These are phyloP conservation scores for Neomorphus geoffroyi DNA, from an alignment of 2,797 vertebrate genomes.

Conservation along the genomic window DNA sequence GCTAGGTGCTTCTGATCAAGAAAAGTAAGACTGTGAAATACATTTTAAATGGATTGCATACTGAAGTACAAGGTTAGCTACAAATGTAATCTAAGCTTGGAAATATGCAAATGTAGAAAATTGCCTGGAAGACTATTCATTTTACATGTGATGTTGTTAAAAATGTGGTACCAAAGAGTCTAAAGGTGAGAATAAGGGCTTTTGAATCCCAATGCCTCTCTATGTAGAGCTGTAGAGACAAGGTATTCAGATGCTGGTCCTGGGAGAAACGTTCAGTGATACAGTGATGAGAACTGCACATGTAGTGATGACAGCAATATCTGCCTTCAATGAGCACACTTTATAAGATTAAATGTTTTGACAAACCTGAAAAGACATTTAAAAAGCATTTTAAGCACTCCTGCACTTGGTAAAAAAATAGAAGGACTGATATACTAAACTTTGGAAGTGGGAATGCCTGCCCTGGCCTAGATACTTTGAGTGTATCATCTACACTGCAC, in stretches of 20 bases:
- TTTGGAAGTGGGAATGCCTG: neutral
- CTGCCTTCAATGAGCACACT: neutral
- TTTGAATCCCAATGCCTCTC: neutral
- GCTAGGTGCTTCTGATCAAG: slow-evolving; percentile 35
- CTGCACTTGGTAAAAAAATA: neutral
- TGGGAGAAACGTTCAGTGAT: neutral
- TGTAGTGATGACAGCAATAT: neutral
- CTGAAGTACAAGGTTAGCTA: neutral
- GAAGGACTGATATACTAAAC: neutral
- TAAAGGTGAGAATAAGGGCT: neutral
- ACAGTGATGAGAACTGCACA: neutral
- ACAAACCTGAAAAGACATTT: neutral
- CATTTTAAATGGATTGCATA: neutral
- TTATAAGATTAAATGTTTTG: neutral
- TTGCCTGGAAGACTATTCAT: neutral
- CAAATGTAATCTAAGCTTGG: neutral
- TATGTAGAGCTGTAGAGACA: neutral
- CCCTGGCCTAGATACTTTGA: neutral
- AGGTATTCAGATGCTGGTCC: neutral
- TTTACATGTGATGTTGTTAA: neutral
- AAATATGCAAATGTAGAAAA: neutral
- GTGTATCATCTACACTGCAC: neutral
- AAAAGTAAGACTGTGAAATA: slow-evolving; percentile 11
- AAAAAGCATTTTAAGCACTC: neutral
- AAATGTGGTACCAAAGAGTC: neutral